Evolutionary conservation across 2,888 invertebrate species (phyloP).

Genomic region (Phoronis australis): DNA sequence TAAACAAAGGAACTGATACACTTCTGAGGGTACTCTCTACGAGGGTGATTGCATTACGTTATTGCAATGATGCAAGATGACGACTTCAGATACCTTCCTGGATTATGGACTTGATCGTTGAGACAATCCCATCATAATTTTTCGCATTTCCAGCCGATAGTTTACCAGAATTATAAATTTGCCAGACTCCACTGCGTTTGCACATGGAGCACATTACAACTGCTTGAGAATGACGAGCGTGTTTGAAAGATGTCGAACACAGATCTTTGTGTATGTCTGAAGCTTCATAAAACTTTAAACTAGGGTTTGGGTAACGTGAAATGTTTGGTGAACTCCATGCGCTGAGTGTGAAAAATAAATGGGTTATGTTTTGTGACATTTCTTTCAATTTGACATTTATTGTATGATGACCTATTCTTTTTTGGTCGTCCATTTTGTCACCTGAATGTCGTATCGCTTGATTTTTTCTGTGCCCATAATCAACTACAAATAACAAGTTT

Average conservation of each 20-base stretch:
- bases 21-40: too few species aligned
- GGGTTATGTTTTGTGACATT: conserved; percentile 19
- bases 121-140: too few species aligned
- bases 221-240: conserved; percentile 23
- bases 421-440: conserved; percentile 19
- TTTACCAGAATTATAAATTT: conserved; percentile 1
- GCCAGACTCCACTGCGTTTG: conserved; percentile 1
- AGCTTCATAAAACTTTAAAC: conserved; percentile 25
- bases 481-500: conserved; percentile 4
- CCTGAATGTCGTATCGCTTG: conserved; percentile 19
- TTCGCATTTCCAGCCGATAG: too few species aligned
- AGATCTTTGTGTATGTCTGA: conserved; percentile 17
- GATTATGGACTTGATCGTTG: too few species aligned
- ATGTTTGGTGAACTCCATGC: conserved; percentile 26
- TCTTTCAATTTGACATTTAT: conserved; percentile 22
- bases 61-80: too few species aligned
- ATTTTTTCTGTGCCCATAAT: conserved; percentile 6
- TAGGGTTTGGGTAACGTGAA: conserved; percentile 24
- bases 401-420: conserved; percentile 23
- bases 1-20: too few species aligned
- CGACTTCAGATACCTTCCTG: too few species aligned
- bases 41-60: too few species aligned
- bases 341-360: conserved; percentile 28
- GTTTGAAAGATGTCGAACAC: conserved; percentile 25
- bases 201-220: conserved; percentile 28